Conservation (phyloP, 2,888 invertebrate genomes). For the Pheosia tremula region DNA sequence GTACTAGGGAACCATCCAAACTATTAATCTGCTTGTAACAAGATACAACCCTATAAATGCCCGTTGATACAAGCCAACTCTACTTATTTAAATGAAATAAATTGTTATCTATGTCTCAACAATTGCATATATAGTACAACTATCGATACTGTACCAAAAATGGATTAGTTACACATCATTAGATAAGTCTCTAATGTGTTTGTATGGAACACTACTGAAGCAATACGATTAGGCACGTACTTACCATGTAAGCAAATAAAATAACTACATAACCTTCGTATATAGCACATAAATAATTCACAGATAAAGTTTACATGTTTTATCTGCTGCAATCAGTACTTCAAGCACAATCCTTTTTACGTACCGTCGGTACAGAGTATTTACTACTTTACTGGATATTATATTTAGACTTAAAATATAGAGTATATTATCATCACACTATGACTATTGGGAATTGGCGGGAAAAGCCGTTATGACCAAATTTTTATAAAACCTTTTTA, state of each 20-base stretch:
- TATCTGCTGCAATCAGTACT: neutral
- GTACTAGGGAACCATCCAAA: too few species aligned
- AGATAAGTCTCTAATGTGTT: conserved; percentile 20
- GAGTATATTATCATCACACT: too few species aligned
- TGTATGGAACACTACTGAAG: neutral
- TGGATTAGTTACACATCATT: conserved; percentile 23
- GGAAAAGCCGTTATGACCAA: too few species aligned
- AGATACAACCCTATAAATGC: too few species aligned
- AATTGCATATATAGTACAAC: neutral
- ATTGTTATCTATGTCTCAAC: neutral
- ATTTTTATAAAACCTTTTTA: too few species aligned
- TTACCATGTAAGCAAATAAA: too few species aligned
- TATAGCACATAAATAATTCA: too few species aligned
- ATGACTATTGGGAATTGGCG: too few species aligned
- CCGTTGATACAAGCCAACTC: too few species aligned
- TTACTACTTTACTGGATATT: neutral
- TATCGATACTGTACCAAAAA: conserved; percentile 7
- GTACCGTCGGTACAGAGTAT: neutral
- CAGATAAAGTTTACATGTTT: neutral
- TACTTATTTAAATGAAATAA: neutral
- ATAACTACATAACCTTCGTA: too few species aligned
- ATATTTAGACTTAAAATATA: too few species aligned
- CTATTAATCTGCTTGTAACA: too few species aligned
- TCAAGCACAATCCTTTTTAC: neutral
- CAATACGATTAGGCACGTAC: neutral